Conservation (phyloP, 2,113 vertebrate genomes). For the Xiphias gladius region DNA sequence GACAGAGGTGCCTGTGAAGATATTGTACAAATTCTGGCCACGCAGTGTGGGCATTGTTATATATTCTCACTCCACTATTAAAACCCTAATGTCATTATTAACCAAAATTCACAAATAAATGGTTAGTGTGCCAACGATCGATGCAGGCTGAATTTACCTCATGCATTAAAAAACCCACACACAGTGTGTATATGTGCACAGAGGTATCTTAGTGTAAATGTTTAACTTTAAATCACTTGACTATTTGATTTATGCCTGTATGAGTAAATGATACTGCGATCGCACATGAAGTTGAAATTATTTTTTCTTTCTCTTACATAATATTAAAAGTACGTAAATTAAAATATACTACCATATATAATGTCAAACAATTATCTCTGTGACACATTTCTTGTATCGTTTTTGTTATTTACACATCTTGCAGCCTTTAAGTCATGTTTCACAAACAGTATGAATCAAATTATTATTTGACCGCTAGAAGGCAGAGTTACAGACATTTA, state of each 20-base stretch:
- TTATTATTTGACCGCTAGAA: neutral
- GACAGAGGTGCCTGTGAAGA: constrained; percentile 58
- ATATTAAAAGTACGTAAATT: constrained; percentile 41
- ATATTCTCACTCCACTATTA: constrained; percentile 55
- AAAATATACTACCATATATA: constrained; percentile 36
- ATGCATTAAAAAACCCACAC: constrained; percentile 2
- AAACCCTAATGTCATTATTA: constrained; percentile 31
- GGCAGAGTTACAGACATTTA: neutral
- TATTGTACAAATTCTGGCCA: constrained; percentile 49
- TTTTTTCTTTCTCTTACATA: constrained; percentile 29
- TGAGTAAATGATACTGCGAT: constrained; percentile 55
- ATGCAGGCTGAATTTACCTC: constrained; percentile 6
- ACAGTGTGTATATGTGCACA: neutral
- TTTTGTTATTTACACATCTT: constrained; percentile 8
- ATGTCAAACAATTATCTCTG: constrained; percentile 63
- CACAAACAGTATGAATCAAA: neutral
- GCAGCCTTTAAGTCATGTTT: neutral
- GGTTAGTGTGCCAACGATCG: neutral
- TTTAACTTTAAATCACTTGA: constrained; percentile 22
- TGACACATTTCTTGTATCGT: constrained; percentile 44
- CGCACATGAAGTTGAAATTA: constrained; percentile 25
- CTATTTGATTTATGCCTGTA: constrained; percentile 17
- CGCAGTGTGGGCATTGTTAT: constrained; percentile 42
- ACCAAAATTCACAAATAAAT: constrained; percentile 41
- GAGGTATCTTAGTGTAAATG: neutral